Base-by-base conservation (phyloP, 2,113 vertebrate species). In the Beaufortia kweichowensis region DNA sequence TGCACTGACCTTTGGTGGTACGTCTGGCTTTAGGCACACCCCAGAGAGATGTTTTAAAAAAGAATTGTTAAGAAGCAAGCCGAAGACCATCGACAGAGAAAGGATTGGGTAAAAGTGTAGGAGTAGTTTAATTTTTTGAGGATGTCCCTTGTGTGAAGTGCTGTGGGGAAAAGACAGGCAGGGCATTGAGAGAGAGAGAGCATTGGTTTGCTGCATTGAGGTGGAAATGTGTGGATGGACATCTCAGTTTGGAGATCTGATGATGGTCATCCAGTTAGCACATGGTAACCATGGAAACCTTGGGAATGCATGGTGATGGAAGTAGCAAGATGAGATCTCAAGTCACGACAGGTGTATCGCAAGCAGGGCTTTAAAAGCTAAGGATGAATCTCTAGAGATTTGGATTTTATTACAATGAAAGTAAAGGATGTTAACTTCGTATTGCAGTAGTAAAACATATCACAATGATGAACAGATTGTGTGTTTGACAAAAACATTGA, bases 51-150 rank as follows among this genome's bases (percentile, higher is more conserved):
- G 86, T 33, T 12, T 57, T n/a, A 21, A 26, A 57, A 62, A 64
- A 86, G 82, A 83, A 76, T 81, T 84, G 77, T 29, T 68, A 72
- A 85, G 82, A 86, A 81, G 19, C 55, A 14, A 61, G 41, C 19
- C 24, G 8, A 61, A 35, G 10, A 15, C 39, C 23, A 60, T 73
- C 53, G 60, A 28, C 84, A 84, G 81, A 84, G 84, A 79, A 46
- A 15, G 75, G 59, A 87, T n/a, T 77, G 81, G 78, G 86, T 85
- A 88, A 67, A 67, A 26, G 24, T 72, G 55, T 57, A 23, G 33
- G 33, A 71, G 50, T 35, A 33, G 66, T 69, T 69, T 15, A 69
- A 53, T 69, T 69, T 41, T 57, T 59, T 3, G 19, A 41, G 15
- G 43, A 43, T 60, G 56, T 29, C 53, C 28, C 29, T 55, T 28